Evolutionary conservation across 2,797 vertebrate genomes (phyloP), one percentile per base, ranked within the genome.

Genomic region (Bryconaethiops microstoma): DNA sequence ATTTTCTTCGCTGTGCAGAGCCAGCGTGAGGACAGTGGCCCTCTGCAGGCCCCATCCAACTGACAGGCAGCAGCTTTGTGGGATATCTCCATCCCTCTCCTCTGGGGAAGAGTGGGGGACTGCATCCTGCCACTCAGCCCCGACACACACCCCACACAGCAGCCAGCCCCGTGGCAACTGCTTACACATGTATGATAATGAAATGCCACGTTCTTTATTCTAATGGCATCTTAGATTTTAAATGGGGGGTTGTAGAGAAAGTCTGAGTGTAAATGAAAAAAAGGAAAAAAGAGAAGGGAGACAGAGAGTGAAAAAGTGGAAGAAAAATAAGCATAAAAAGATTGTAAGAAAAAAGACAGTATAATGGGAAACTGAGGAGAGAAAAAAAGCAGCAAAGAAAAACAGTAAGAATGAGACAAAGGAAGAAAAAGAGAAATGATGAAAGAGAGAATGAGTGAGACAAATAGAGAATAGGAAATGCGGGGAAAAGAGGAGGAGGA

Each of bases 1-100:
- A 94, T 94, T 94, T 94, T 82, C 91, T 94, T 93, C 87, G 81
- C 82, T 85, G 92, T 90, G 88, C 88, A 92, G 76, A 85, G 89
- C 78, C 87, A 90, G 91, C 90, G 90, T 91, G 90, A 91, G 92
- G 93, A 83, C 64, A 62, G 52, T 52, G 82, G 86, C 86, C 92
- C 92, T 90, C 86, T 84, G 88, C 88, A 90, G 88, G 88, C 83
- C 87, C 75, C 83, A 88, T 85, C 90, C 89, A 90, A 86, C 88
- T 94, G 92, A 93, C 88, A 93, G 89, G 89, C 83, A 85, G 91
- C 77, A 88, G 89, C 89, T 93, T 94, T 92, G 92, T 92, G 83
- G 92, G 52, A 71, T 87, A 85, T 92, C 86, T 89, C 92, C 91
- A 89, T 93, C 92, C 91, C 88, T 86, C 88, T 84, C 90, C 88